Evolutionary conservation across 2,888 invertebrate species (phyloP).

Genomic region (Cybosia mesomella): DNA sequence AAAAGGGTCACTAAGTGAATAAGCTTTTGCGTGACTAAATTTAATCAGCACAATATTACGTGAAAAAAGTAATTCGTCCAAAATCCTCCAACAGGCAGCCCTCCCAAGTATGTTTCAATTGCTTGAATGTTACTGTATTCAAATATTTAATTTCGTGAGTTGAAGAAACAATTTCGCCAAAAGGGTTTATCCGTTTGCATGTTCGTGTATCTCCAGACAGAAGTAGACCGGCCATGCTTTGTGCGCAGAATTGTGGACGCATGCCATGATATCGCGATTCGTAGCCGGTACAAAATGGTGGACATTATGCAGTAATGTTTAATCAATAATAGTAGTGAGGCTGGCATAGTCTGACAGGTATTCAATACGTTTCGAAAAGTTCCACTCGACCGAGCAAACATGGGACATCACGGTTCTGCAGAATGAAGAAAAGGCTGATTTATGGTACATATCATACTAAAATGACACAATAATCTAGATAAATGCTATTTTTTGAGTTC

Average conservation of each 20-base stretch:
- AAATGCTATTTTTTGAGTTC: not conserved
- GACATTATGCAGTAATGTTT: slow-evolving; percentile 74
- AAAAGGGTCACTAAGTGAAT: slow-evolving; percentile 55
- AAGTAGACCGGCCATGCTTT: slow-evolving; percentile 21
- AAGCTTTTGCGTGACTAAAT: slow-evolving; percentile 65
- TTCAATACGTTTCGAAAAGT: slow-evolving; percentile 28
- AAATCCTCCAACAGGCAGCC: slow-evolving; percentile 29
- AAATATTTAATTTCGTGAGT: slow-evolving; percentile 32
- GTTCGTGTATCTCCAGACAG: slow-evolving; percentile 22
- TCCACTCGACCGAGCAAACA: slow-evolving; percentile 29
- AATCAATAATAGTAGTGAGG: slow-evolving; percentile 69
- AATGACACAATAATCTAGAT: slow-evolving; percentile 8
- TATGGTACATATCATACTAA: not conserved
- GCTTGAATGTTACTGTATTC: slow-evolving; percentile 26
- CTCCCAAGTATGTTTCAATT: slow-evolving; percentile 33
- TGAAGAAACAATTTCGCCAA: slow-evolving; percentile 27
- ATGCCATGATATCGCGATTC: slow-evolving; percentile 57
- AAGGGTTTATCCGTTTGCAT: slow-evolving; percentile 24
- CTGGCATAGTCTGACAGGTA: slow-evolving; percentile 41
- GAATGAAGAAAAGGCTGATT: slow-evolving; percentile 9
- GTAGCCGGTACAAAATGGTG: slow-evolving; percentile 71
- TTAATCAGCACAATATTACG: slow-evolving; percentile 53
- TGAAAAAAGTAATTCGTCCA: slow-evolving; percentile 49
- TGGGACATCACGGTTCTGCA: slow-evolving; percentile 13
- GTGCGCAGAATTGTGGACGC: slow-evolving; percentile 70